These are phyloP conservation scores for Lithodes maja DNA, from an alignment of 2,888 invertebrate genomes.

Conservation along the genomic window DNA sequence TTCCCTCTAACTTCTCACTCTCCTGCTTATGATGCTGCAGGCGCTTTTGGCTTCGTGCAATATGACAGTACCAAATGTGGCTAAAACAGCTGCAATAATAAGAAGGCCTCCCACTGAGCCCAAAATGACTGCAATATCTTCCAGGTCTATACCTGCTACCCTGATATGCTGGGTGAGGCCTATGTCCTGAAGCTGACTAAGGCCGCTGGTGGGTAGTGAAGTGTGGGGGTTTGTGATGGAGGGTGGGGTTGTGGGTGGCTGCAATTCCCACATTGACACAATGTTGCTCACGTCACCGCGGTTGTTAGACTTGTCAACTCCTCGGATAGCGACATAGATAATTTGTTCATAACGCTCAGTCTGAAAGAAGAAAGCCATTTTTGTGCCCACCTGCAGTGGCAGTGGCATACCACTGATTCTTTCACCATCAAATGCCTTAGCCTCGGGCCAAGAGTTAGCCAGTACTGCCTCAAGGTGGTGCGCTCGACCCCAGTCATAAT, in stretches of 20 bases:
- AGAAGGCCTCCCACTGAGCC: conserved; percentile 66
- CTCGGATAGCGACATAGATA: conserved; percentile 78
- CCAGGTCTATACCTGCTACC: conserved; percentile 66
- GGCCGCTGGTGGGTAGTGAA: conserved; percentile 45
- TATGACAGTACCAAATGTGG: conserved; percentile 61
- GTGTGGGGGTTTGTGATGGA: conserved; percentile 52
- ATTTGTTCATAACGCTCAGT: conserved; percentile 71
- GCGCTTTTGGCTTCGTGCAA: conserved; percentile 50
- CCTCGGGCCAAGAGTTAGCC: conserved; percentile 64
- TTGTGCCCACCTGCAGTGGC: conserved; percentile 59
- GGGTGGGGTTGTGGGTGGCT: conserved; percentile 74
- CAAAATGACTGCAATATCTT: conserved; percentile 68
- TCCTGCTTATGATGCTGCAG: conserved; percentile 60
- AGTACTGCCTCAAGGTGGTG: conserved; percentile 65
- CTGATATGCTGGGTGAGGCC: conserved; percentile 65
- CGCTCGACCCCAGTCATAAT: conserved; percentile 72
- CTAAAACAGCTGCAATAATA: conserved; percentile 60
- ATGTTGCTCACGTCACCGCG: conserved; percentile 77
- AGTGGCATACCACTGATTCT: conserved; percentile 59
- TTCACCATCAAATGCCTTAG: conserved; percentile 68
- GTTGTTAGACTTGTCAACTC: conserved; percentile 76
- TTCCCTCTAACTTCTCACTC: conserved; percentile 51
- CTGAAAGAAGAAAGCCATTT: conserved; percentile 53
- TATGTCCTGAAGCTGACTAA: conserved; percentile 49
- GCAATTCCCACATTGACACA: conserved; percentile 77